Conservation (phyloP, 2,888 invertebrate genomes). For the Nymphalis c-album region DNA sequence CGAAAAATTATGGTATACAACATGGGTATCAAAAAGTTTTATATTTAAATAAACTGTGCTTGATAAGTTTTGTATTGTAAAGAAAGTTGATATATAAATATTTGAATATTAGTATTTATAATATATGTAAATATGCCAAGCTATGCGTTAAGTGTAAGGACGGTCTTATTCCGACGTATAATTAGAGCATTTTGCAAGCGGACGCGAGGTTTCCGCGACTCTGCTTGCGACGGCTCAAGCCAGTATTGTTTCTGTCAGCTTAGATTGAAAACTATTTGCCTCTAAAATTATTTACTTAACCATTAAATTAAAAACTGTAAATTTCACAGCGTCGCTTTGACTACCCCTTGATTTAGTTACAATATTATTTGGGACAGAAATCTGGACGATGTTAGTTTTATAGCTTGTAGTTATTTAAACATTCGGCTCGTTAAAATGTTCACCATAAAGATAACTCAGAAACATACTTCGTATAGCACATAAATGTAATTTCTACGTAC, state of each 20-base stretch:
- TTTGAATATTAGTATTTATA: too few species aligned
- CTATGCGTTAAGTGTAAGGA: neutral
- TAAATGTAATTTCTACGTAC: constrained; percentile 5
- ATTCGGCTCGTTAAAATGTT: neutral
- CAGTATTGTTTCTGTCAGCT: constrained; percentile 15
- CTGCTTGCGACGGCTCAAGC: constrained; percentile 22
- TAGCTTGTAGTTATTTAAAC: neutral
- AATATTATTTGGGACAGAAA: too few species aligned
- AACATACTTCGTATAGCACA: neutral
- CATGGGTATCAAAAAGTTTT: too few species aligned
- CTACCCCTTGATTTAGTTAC: neutral
- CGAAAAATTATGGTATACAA: too few species aligned
- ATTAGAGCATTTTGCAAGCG: constrained; percentile 29
- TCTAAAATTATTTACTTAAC: constrained; percentile 1
- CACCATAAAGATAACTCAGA: neutral
- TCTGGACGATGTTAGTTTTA: neutral
- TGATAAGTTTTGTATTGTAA: too few species aligned
- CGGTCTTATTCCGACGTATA: constrained; percentile 14
- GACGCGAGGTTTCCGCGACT: constrained; percentile 19
- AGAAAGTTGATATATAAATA: too few species aligned
- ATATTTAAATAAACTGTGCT: too few species aligned
- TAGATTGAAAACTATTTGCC: constrained; percentile 20
- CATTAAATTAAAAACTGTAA: neutral
- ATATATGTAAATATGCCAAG: neutral
- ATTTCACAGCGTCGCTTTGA: neutral